Percentiles rank a stretch among this genome's conserved stretches.
Evolutionary conservation across 2,888 invertebrate species (phyloP).

Genomic region (Conus canariensis): DNA sequence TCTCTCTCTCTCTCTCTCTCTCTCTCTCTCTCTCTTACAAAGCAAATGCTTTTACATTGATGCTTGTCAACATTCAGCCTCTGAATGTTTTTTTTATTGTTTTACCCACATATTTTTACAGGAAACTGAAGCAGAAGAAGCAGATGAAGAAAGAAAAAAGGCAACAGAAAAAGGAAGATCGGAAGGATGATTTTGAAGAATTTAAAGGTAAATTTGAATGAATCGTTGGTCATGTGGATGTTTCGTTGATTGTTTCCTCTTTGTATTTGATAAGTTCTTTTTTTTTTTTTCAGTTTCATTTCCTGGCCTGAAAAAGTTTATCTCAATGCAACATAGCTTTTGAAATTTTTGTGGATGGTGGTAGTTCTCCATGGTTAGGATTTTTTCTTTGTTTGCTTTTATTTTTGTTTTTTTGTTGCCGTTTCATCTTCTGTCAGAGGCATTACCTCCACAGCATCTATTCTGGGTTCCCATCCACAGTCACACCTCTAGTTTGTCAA

Average conservation of each 20-base stretch:
- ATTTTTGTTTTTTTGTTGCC: background rate
- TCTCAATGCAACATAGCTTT: background rate
- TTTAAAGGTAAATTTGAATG: conserved; percentile 31
- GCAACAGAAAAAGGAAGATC: conserved; percentile 15
- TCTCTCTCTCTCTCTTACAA: background rate
- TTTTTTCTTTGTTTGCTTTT: background rate
- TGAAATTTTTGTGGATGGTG: background rate
- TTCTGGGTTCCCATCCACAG: no score
- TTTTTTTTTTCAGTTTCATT: background rate
- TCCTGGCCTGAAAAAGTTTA: background rate
- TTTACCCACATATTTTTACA: background rate
- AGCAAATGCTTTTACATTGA: background rate
- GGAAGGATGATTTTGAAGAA: conserved; percentile 33
- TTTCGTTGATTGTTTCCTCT: background rate
- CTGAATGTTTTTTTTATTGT: background rate
- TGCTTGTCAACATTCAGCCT: background rate
- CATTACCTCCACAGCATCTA: no score
- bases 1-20: no score
- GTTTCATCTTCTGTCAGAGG: no score
- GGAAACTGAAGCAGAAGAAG: conserved; percentile 29
- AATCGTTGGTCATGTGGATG: background rate
- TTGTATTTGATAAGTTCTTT: background rate
- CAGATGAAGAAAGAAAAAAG: conserved; percentile 29
- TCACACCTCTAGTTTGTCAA: no score
- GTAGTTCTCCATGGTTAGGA: background rate